Evolutionary conservation across 2,888 invertebrate genomes (phyloP), one percentile per base, ranked within the genome.

Genomic region (Scotopteryx bipunctaria): DNA sequence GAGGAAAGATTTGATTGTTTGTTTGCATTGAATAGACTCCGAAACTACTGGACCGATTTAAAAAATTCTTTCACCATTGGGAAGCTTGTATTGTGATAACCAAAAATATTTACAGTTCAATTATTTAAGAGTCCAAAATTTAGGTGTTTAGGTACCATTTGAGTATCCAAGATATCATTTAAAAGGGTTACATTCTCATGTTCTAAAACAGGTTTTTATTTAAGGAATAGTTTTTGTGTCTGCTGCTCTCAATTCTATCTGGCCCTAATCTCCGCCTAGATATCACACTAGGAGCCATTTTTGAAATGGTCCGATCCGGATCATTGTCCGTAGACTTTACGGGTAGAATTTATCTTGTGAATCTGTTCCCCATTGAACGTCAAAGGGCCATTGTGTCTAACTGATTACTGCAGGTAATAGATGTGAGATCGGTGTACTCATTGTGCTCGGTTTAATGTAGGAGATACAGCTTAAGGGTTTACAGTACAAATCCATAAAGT

Each of bases 381-480:
- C 73, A 74, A 74, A 74, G 78, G 67, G 61, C 78, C 73, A 82
- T 86, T 86, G 84, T 85, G 73, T 68, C 65, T 71, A 79, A 74
- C 79, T 83, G 85, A 85, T 86, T 82, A 84, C 78, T 70, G 71
- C 82, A 83, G 84, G 84, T 83, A 82, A 81, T 80, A 78, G 76
- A 76, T 79, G 76, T 76, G 79, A 73, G 76, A 71, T 66, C 62
- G 57, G 55, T 75, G 78, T 75, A 74, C 70, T 78, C 76, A 69
- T 67, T 64, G 68, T 57, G 49, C 52, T 59, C 56, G 59, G 48
- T 57, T 51, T 54, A 57, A 35, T 55, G 54, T 49, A 8, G 32
- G 41, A 47, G 42, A 35, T 29, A 56, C 54, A 32, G 56, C 11
- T 16, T 11, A 9, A 25, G 14, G 17, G 41, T 36, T 17, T 29